Conservation (phyloP, 2,797 vertebrate species). For the Thalassophryne amazonica region DNA sequence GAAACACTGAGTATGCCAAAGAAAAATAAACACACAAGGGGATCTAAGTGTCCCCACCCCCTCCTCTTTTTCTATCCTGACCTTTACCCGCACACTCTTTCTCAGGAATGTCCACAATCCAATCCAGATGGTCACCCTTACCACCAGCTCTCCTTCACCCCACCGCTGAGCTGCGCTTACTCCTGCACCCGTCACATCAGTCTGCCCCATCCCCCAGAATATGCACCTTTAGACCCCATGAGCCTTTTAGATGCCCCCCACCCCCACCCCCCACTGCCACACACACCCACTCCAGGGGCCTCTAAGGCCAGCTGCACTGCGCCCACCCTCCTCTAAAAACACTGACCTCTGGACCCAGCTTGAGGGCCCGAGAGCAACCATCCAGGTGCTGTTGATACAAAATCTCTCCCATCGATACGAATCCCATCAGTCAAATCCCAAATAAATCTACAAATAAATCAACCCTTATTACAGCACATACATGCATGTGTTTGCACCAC, state of each 20-base stretch:
- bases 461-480: too few species aligned
- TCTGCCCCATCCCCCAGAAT: constrained; percentile 4
- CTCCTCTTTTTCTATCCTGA: constrained; percentile 53
- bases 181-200: constrained; percentile 36
- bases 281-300: constrained; percentile 22
- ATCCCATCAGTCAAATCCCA: too few species aligned
- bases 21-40: constrained; percentile 58
- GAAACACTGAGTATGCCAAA: constrained; percentile 47
- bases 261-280: constrained; percentile 18
- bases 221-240: constrained; percentile 45
- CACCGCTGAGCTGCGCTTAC: constrained; percentile 31
- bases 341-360: constrained; percentile 64
- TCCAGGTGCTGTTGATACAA: too few species aligned
- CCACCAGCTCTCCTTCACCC: constrained; percentile 29
- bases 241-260: constrained; percentile 44
- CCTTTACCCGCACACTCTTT: constrained; percentile 75
- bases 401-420: too few species aligned
- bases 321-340: constrained; percentile 37
- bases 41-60: constrained; percentile 44
- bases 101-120: constrained; percentile 80
- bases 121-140: constrained; percentile 78
- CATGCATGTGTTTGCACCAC: too few species aligned
- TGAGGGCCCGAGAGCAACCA: too few species aligned
- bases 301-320: constrained; percentile 50
- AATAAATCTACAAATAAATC: too few species aligned